Evolutionary conservation across 64 coral and sea anemone genomes (phyloP), one percentile per base, ranked within the genome.

Genomic region (Orbicella faveolata): DNA sequence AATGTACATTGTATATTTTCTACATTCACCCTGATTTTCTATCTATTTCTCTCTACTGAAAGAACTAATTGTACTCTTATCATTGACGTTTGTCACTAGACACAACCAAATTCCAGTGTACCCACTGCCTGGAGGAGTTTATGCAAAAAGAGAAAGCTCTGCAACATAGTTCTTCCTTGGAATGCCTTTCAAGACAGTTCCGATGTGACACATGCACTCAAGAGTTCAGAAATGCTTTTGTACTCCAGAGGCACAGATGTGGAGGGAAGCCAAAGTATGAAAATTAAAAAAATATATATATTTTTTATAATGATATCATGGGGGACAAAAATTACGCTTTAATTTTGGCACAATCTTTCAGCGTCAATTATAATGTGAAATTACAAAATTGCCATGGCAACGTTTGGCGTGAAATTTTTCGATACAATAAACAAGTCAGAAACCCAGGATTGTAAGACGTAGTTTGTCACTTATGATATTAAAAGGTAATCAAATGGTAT

Each of bases 201-300:
- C 74, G 69, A 23, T 96, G 94, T 21, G 66, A 84, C 34, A 85
- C 35, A 77, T 88, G 90, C 59, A 88, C 67, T 3, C 19, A 44
- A 63, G 63, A 64, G 2, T 93, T 89, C 25, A 55, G 20, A 51
- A 76, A 80, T 11, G 92, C 54, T 13, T 66, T 67, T 44, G 52
- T 89, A 18, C 70, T 93, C 36, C 69, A 79, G 75, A 83, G 66
- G 10, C 94, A 96, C 55, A 67, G 65, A 36, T 96, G 94, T 72
- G 57, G 21, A n/a, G 83, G 81, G 54, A 90, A 90, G 39, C 88
- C 91, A 70, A 87, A 79, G 94, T 96, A 96, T 78, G 73, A 79
- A 8, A 61, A 14, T 70, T 37, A 13, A 19, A 30, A 48, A 13
- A 9, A 39, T 14, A 73, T 52, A 48, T 48, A 3, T 41, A 41